Percentiles rank a stretch among this genome's conserved stretches.
These are phyloP conservation scores for Podilymbus podiceps DNA, from an alignment of 2,113 vertebrate genomes.

Conservation along the genomic window DNA sequence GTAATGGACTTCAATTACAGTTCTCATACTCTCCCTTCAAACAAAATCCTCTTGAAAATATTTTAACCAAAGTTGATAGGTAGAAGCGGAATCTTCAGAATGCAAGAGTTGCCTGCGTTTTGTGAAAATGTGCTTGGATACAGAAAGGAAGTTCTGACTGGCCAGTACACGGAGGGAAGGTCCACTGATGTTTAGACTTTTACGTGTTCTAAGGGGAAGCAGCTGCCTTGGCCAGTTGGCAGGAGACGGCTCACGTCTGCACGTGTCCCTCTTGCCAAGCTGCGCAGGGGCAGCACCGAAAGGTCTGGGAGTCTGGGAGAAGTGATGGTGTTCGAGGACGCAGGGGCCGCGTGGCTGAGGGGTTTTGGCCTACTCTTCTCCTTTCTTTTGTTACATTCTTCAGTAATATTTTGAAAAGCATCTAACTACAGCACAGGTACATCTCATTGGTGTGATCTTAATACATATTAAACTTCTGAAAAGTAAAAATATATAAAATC, in stretches of 20 bases:
- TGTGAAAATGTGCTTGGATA: neutral
- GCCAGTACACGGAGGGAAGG: neutral
- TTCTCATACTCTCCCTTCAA: neutral
- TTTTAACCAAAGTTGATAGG: neutral
- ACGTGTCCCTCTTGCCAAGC: neutral
- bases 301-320: neutral
- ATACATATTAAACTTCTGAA: neutral
- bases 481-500: constrained; percentile 29
- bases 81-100: neutral
- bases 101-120: neutral
- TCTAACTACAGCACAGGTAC: neutral
- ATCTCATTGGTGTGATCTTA: neutral
- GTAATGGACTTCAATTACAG: neutral
- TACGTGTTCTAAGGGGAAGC: neutral
- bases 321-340: neutral
- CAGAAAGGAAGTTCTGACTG: neutral
- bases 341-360: accelerated
- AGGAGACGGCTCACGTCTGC: neutral
- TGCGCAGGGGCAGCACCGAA: neutral
- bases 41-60: neutral
- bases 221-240: neutral
- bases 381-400: neutral
- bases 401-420: neutral
- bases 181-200: neutral
- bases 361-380: neutral